Conservation (phyloP, 2,113 vertebrate genomes). For the Microcebus griseorufus region DNA sequence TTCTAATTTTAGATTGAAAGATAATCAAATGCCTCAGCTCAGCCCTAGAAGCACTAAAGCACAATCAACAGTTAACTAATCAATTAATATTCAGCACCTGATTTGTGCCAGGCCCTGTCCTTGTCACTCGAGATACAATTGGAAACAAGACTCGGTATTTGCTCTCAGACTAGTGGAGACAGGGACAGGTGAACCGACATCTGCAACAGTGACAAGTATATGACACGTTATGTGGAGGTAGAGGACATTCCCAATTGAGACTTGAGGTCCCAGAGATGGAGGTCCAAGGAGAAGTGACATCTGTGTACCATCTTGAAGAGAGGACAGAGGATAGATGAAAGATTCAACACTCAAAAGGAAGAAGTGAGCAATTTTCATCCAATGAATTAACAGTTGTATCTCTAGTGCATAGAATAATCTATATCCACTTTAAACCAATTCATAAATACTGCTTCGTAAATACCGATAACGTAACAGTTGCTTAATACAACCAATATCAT, state of each 20-base stretch:
- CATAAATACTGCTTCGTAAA: neutral
- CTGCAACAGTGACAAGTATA: neutral
- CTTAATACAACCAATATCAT: neutral
- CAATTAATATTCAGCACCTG: neutral
- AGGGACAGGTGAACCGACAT: neutral
- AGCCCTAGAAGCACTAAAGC: neutral
- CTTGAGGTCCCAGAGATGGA: neutral
- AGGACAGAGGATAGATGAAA: neutral
- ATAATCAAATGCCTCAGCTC: neutral
- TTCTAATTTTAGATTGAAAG: neutral
- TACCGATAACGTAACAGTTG: neutral
- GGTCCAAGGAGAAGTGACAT: neutral
- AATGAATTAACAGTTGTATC: neutral
- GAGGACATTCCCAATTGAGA: neutral
- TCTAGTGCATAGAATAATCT: neutral
- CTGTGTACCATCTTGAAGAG: neutral
- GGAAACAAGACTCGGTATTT: neutral
- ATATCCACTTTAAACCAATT: neutral
- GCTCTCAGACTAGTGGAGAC: neutral
- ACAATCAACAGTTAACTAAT: neutral
- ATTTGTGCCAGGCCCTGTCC: neutral
- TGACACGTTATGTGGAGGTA: fast-evolving
- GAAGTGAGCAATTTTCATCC: neutral
- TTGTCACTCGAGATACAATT: neutral
- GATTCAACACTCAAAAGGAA: neutral